A percentile compares a stretch with the other conserved stretches of the same genome.
These are phyloP conservation scores for Boleophthalmus pectinirostris DNA, from an alignment of 2,113 vertebrate genomes.

Conservation along the genomic window DNA sequence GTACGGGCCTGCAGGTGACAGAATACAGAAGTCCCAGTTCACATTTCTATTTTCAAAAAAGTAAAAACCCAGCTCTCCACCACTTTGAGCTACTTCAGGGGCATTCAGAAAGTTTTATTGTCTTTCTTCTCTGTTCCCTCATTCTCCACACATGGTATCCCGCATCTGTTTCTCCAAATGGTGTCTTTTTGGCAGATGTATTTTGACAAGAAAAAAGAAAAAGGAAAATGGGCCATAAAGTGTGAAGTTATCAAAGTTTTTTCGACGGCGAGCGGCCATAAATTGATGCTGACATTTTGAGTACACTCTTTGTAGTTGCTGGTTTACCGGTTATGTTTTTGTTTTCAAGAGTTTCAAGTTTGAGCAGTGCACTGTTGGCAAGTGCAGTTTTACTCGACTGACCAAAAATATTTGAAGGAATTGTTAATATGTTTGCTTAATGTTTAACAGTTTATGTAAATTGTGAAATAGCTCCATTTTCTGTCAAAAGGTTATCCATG, in stretches of 20 bases:
- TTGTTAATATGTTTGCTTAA: slow-evolving; percentile 29
- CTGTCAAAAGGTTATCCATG: slow-evolving; percentile 28
- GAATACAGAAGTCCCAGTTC: too few relatives aligned
- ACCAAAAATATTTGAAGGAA: slow-evolving; percentile 17
- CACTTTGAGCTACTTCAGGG: slow-evolving; percentile 28
- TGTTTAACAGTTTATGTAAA: slow-evolving; percentile 12
- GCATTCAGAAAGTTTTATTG: slow-evolving; percentile 58
- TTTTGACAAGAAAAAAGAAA: slow-evolving; percentile 13
- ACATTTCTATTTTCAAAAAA: background rate
- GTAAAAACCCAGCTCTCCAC: slow-evolving; percentile 34
- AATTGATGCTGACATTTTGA: slow-evolving; percentile 70
- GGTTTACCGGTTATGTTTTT: slow-evolving; percentile 49
- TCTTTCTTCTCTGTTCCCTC: slow-evolving; percentile 59
- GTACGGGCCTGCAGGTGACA: too few relatives aligned
- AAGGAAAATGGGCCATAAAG: slow-evolving; percentile 49
- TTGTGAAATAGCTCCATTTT: slow-evolving; percentile 6
- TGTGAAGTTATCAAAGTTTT: slow-evolving; percentile 68
- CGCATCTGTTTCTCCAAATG: slow-evolving; percentile 64
- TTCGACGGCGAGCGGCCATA: slow-evolving; percentile 55
- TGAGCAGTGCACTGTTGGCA: slow-evolving; percentile 17
- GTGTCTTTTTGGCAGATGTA: slow-evolving; percentile 60
- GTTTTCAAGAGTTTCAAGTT: slow-evolving; percentile 29
- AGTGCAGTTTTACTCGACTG: slow-evolving; percentile 10
- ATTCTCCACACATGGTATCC: slow-evolving; percentile 64
- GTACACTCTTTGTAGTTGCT: slow-evolving; percentile 48